A percentile compares a stretch with the other conserved stretches of the same genome.
These are phyloP conservation scores for Chelonoidis abingdonii DNA, from an alignment of 2,113 vertebrate species.

Conservation along the genomic window DNA sequence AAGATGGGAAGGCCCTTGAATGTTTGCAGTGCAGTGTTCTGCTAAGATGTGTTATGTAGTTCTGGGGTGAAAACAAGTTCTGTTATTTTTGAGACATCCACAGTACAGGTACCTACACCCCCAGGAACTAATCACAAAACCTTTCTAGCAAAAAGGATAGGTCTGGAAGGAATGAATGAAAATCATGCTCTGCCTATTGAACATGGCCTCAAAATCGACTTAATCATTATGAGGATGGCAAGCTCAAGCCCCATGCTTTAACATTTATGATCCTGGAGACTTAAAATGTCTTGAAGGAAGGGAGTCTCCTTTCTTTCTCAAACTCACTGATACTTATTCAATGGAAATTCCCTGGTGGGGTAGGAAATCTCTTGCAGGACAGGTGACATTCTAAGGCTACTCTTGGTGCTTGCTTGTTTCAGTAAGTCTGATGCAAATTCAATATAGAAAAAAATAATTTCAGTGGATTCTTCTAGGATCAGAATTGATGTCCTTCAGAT, in stretches of 20 bases:
- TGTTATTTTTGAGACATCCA: not conserved
- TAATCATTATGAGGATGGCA: not conserved
- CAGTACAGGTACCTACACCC: not conserved
- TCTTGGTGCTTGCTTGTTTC: not conserved
- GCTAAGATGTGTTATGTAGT: not conserved
- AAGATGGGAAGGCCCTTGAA: not conserved
- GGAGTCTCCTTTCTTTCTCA: not conserved
- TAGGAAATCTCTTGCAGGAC: not conserved
- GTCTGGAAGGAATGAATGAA: not conserved
- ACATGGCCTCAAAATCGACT: not conserved
- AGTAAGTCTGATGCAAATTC: not conserved
- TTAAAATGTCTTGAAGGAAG: not conserved
- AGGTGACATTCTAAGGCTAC: not conserved
- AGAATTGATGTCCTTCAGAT: accelerated
- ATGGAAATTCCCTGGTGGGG: not conserved
- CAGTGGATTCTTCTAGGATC: not conserved
- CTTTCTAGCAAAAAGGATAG: not conserved
- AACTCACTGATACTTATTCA: not conserved
- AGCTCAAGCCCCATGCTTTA: not conserved
- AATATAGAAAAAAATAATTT: accelerated
- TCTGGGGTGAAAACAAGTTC: not conserved
- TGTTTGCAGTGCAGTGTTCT: not conserved
- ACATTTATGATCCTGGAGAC: not conserved
- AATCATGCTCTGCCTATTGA: not conserved
- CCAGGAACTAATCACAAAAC: not conserved